phyloP scores from a whole-genome alignment of 2,113 vertebrate genomes.

The Brienomyrus longianalis region DNA sequence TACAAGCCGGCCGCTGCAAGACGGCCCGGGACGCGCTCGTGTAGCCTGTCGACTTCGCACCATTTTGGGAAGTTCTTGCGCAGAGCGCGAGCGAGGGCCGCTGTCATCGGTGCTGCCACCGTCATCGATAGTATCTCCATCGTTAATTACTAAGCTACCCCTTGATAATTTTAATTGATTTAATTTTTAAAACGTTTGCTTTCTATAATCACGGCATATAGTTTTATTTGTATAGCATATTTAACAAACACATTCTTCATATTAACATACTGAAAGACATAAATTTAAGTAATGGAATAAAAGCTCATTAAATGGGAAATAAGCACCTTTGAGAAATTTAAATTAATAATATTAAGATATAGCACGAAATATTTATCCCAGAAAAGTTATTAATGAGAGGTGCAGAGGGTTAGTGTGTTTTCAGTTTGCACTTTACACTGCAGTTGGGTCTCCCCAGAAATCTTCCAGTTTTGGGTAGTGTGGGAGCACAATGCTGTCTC shows the following conservation, averaged over 20 bases:
- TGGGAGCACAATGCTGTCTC: too few relatives aligned
- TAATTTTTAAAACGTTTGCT: background rate
- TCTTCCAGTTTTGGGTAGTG: too few relatives aligned
- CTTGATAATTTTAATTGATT: background rate
- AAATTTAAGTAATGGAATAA: background rate
- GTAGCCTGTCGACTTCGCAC: background rate
- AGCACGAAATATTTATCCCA: too few relatives aligned
- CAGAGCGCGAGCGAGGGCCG: background rate
- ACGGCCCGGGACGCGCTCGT: background rate
- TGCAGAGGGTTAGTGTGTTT: too few relatives aligned
- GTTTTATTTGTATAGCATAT: background rate
- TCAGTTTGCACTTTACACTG: too few relatives aligned
- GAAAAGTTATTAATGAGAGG: too few relatives aligned
- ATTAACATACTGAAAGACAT: background rate
- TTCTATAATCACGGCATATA: background rate
- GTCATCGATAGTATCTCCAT: background rate
- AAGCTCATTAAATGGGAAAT: background rate
- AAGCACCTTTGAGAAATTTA: background rate
- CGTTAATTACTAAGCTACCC: background rate
- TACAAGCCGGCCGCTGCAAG: slow-evolving; percentile 9
- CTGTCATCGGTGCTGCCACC: background rate
- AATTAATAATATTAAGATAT: background rate
- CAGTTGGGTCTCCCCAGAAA: too few relatives aligned
- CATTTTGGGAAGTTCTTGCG: background rate
- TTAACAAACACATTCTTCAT: background rate